Conservation (phyloP, 2,888 invertebrate species). For the Cynaeus angustus region DNA sequence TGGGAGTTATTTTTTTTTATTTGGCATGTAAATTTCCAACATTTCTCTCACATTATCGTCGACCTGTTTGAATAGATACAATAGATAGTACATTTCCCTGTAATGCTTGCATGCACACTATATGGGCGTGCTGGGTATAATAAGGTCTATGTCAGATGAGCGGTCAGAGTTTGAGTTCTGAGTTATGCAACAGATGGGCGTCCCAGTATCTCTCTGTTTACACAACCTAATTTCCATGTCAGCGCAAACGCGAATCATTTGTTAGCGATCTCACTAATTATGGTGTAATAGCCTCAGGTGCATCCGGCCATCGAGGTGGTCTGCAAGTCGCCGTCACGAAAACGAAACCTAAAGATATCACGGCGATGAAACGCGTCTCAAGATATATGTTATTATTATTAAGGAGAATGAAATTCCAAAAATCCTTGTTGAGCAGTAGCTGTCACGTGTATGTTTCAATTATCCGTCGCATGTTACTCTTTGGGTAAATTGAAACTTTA, state of each 20-base stretch:
- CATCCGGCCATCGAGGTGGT: slow-evolving; percentile 61
- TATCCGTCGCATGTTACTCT: neutral
- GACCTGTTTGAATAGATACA: too few species aligned
- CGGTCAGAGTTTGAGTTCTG: slow-evolving; percentile 18
- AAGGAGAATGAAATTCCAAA: slow-evolving; percentile 1
- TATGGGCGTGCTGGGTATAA: slow-evolving; percentile 1
- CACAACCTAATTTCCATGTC: slow-evolving; percentile 62
- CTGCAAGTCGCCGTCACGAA: slow-evolving; percentile 50
- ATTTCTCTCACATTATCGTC: too few species aligned
- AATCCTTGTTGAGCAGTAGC: slow-evolving; percentile 23
- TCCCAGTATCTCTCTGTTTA: slow-evolving; percentile 56
- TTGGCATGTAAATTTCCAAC: too few species aligned
- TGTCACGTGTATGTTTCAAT: slow-evolving; percentile 24
- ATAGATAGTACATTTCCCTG: too few species aligned
- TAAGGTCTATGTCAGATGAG: slow-evolving; percentile 7
- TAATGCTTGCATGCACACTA: neutral
- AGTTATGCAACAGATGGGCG: slow-evolving; percentile 61
- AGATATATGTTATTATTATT: slow-evolving; percentile 10
- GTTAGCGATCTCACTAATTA: slow-evolving; percentile 60
- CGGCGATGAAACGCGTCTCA: slow-evolving; percentile 38
- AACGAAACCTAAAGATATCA: slow-evolving; percentile 41
- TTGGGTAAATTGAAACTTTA: slow-evolving; percentile 8
- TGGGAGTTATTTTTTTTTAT: too few species aligned
- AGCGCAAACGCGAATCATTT: slow-evolving; percentile 59
- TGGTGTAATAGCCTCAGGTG: slow-evolving; percentile 60